Evolutionary conservation across 2,888 invertebrate species (phyloP).

Genomic region (Parelbella ahira): DNA sequence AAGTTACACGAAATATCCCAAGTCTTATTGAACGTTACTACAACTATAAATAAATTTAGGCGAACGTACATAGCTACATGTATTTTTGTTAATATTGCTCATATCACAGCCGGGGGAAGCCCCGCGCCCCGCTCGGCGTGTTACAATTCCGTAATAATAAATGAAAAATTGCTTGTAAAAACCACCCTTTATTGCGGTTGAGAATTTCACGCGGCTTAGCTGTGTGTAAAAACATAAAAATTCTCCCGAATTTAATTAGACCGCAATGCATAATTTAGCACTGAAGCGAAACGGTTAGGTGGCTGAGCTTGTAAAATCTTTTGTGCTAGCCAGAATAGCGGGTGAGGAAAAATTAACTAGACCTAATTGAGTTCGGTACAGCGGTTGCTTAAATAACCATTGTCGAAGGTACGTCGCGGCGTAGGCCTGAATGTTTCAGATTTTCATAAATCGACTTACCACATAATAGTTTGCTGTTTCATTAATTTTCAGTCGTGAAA

Average conservation of each 20-base stretch:
- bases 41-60: too few relatives aligned
- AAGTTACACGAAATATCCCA: too few relatives aligned
- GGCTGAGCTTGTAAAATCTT: constrained; percentile 6
- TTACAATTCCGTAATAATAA: constrained; percentile 29
- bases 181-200: constrained; percentile 30
- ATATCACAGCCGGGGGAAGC: not conserved
- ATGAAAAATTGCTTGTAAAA: constrained; percentile 33
- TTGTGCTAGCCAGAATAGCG: not conserved
- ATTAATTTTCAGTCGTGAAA: too few relatives aligned
- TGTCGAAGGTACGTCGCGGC: too few relatives aligned
- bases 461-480: not conserved
- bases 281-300: too few relatives aligned
- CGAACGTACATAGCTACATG: too few relatives aligned
- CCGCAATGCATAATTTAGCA: constrained; percentile 5
- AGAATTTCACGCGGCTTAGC: constrained; percentile 1
- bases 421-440: too few relatives aligned
- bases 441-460: not conserved
- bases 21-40: too few relatives aligned
- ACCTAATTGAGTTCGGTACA: constrained; percentile 10
- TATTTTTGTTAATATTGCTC: constrained; percentile 8
- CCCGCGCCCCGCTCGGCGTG: not conserved
- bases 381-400: constrained; percentile 4
- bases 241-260: too few relatives aligned
- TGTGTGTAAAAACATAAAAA: too few relatives aligned
- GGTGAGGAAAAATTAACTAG: constrained; percentile 12